These are phyloP conservation scores for Platygyra sinensis DNA, from an alignment of 64 coral and sea anemone species.

Conservation along the genomic window DNA sequence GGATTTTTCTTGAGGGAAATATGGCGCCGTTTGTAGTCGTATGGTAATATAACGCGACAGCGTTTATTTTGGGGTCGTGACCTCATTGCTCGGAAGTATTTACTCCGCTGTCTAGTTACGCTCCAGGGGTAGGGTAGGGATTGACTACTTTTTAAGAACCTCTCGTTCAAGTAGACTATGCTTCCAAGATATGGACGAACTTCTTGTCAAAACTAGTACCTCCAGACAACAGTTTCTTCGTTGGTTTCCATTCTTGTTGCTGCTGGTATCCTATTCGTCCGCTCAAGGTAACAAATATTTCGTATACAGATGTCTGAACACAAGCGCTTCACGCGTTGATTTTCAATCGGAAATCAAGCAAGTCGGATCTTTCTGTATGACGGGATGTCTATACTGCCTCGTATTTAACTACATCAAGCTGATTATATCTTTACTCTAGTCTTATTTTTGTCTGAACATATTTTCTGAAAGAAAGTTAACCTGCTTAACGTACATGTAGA, in stretches of 20 bases:
- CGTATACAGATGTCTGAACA: not conserved
- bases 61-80: not conserved
- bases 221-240: not conserved
- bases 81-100: not conserved
- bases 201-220: too few species aligned
- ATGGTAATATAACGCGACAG: not conserved
- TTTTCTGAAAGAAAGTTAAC: not conserved
- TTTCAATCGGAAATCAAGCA: not conserved
- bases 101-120: not conserved
- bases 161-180: not conserved
- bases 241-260: not conserved
- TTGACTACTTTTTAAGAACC: not conserved
- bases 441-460: not conserved
- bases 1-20: not conserved
- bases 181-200: slow-evolving; percentile 8
- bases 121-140: not conserved
- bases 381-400: too few species aligned
- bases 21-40: not conserved
- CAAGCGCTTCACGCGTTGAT: not conserved
- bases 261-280: not conserved
- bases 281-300: not conserved
- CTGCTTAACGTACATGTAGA: not conserved
- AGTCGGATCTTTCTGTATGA: not conserved
- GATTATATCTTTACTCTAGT: too few species aligned
- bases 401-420: not conserved